Percentiles rank a stretch among this genome's conserved stretches.
phyloP scores from a whole-genome alignment of 2,113 vertebrate genomes.

The Plestiodon gilberti region DNA sequence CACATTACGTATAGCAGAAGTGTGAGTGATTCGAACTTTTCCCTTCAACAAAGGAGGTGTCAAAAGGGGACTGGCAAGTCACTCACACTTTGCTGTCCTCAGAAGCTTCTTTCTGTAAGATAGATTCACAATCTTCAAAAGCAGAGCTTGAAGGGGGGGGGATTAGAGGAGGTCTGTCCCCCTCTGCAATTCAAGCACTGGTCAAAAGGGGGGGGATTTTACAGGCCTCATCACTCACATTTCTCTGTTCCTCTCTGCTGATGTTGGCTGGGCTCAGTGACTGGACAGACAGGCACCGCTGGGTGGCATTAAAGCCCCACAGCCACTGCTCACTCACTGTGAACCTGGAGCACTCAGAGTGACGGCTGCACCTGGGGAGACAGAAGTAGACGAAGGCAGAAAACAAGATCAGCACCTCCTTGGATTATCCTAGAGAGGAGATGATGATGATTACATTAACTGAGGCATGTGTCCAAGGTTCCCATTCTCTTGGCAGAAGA shows the following conservation, averaged over 20 bases:
- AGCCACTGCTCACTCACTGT: constrained; percentile 85
- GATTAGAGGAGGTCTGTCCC: no score
- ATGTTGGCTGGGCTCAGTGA: constrained; percentile 88
- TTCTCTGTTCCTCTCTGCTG: constrained; percentile 89
- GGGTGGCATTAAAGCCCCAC: constrained; percentile 93
- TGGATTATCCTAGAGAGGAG: background rate
- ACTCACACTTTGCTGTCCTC: background rate
- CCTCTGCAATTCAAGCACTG: no score
- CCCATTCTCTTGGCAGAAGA: no score
- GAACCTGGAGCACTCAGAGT: constrained; percentile 82
- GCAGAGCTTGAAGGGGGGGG: background rate
- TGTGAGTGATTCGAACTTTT: background rate
- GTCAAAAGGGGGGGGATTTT: background rate
- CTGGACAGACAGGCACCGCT: constrained; percentile 83
- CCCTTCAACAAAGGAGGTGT: background rate
- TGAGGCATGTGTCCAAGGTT: no score
- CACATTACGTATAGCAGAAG: background rate
- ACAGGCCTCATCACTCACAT: constrained; percentile 66
- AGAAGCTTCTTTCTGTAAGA: background rate
- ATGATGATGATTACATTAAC: rapidly evolving
- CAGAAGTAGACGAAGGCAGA: background rate
- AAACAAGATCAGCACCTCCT: background rate
- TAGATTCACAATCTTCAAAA: background rate
- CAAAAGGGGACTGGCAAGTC: background rate
- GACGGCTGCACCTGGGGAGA: constrained; percentile 84